phyloP scores from a whole-genome alignment of 2,797 vertebrate species.

The Vireo griseus region DNA sequence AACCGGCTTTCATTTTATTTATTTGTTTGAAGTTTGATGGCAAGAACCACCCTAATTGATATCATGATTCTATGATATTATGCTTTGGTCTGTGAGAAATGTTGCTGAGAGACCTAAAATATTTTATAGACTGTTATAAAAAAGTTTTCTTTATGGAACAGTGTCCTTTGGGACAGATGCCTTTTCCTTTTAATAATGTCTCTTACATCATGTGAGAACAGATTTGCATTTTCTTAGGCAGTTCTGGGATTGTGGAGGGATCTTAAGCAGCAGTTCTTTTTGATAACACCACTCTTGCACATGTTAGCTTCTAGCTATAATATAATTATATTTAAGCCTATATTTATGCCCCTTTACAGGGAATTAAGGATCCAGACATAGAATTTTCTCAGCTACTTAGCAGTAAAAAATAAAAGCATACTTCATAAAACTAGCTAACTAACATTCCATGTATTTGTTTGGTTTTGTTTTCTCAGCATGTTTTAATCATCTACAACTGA shows the following conservation, averaged over 20 bases:
- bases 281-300: neutral
- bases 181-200: conserved; percentile 17
- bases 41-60: neutral
- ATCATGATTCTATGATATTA: neutral
- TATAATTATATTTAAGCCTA: conserved; percentile 14
- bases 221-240: conserved; percentile 33
- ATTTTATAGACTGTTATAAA: neutral
- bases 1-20: neutral
- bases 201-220: conserved; percentile 17
- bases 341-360: neutral
- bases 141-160: neutral
- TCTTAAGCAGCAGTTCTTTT: conserved; percentile 10
- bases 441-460: neutral
- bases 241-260: neutral
- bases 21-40: neutral
- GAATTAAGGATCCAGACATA: neutral
- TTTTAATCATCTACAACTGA: neutral
- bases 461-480: neutral
- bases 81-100: neutral
- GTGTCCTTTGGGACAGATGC: neutral
- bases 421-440: neutral
- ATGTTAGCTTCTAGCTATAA: conserved; percentile 32
- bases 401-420: neutral
- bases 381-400: neutral
- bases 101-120: conserved; percentile 1